A percentile compares a stretch with the other conserved stretches of the same genome.
phyloP scores from a whole-genome alignment of 2,888 invertebrate genomes.

The Matsumyia berberina region DNA sequence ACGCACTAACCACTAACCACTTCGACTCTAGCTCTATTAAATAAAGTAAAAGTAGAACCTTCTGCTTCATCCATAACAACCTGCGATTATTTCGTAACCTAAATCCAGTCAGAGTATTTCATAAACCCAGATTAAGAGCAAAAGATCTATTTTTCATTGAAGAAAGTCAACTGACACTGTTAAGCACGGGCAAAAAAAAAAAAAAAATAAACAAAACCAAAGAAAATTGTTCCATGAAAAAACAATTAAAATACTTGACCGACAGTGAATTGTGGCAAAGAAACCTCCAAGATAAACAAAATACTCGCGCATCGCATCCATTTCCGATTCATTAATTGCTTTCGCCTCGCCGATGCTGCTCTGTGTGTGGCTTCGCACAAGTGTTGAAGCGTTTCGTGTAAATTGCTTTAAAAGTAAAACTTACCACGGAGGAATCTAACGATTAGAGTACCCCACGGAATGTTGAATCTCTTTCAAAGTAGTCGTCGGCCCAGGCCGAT shows the following conservation, averaged over 20 bases:
- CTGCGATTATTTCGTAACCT: conserved; percentile 15
- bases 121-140: conserved; percentile 34
- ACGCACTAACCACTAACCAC: no score
- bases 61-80: no score
- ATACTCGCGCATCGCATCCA: conserved; percentile 30
- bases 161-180: conserved; percentile 49
- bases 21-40: no score
- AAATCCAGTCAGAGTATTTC: conserved; percentile 15
- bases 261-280: conserved; percentile 25
- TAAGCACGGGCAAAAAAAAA: conserved; percentile 6
- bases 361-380: conserved; percentile 14
- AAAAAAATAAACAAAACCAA: conserved; percentile 10
- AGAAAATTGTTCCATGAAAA: conserved; percentile 32
- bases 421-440: conserved; percentile 28
- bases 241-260: conserved; percentile 58
- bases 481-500: conserved; percentile 9
- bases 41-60: no score
- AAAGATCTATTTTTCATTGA: conserved; percentile 5
- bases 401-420: conserved; percentile 56
- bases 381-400: conserved; percentile 40
- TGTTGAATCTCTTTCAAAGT: conserved; percentile 43
- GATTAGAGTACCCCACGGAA: conserved; percentile 36
- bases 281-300: conserved; percentile 7
- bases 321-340: conserved; percentile 71
- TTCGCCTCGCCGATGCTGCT: conserved; percentile 43